Evolutionary conservation across 2,797 vertebrate species (phyloP), one percentile per base, ranked within the genome.

Genomic region (Aselliscus stoliczkanus): DNA sequence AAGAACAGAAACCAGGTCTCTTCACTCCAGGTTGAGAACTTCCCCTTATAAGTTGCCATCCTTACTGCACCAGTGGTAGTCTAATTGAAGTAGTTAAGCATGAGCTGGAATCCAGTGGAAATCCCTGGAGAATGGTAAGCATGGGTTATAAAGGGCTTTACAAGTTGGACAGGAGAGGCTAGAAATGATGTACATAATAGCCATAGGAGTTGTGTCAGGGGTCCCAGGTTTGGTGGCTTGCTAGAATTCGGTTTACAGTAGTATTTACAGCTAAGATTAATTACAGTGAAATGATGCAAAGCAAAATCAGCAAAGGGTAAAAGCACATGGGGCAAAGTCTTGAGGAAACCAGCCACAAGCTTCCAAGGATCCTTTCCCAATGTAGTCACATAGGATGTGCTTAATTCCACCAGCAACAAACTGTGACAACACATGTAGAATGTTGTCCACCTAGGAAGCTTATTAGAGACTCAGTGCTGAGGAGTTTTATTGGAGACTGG

Each of bases 81-180:
- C 37, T 14, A 18, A 18, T 18, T 10, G n/a, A 52, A 7, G 7
- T 7, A 34, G 21, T 31, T 31, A 62, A 31, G 52, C 20, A 42
- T 0, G 0, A 9, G 0, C 6, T 60, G 34, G 25, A 54, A 12
- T 60, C n/a, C 7, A 20, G 50, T 0, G 31, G 31, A 73, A 54
- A 56, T 0, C 1, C 17, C 12, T 13, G 13, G 29, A 25, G 52
- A 62, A 62, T 29, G 20, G 23, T 37, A 10, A 7, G 2, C 37
- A 23, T 8, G 29, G 12, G 20, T 29, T 42, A 23, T 1, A 31
- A 62, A 67, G 29, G 23, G 21, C 39, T 77, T 50, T 52, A 6
- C 7, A 37, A 34, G 8, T 27, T 37, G 52, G 25, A 31, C 56
- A 9, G 47, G 42, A 56, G 50, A 73, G 13, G 29, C 8, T 54